Evolutionary conservation across 1,140 invertebrate genomes (phyloP), one percentile per base, ranked within the genome.

Genomic region (Saccostrea echinata): DNA sequence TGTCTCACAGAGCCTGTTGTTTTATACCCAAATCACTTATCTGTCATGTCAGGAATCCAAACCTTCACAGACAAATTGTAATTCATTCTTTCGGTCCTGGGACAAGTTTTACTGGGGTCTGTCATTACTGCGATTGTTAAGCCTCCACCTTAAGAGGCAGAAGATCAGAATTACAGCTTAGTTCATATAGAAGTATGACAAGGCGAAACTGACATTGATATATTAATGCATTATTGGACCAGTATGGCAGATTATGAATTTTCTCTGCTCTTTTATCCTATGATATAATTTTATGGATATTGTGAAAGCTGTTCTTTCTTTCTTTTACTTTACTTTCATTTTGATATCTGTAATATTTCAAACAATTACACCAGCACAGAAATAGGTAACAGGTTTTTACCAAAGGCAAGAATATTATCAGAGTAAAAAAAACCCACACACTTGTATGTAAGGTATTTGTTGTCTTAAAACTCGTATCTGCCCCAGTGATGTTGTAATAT

Each of bases 21-120:
- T 76, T 76, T 76, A 76, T 76, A 76, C 16, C 68, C 30, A 33
- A 33, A 76, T 76, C 68, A 76, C 68, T 76, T 76, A 76, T 76
- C 27, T 76, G 9, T 76, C 68, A 76, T 76, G 68, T 76, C 68
- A 76, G 11, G 68, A 33, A 24, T 33, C 68, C 68, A 27, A 76
- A 61, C 55, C 18, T 61, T 43, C 43, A 6, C 55, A 61, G 55
- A 61, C 55, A 61, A 27, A 76, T 30, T 27, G 13, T 33, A 33
- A 76, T 76, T 27, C 68, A 76, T 30, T 76, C 27, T 9, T 27
- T 18, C 8, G 11, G 30, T 27, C 68, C 68, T 16, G 27, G 27
- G 27, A 76, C 68, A 76, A 30, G 4, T 16, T 76, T 16, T 76
- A 76, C 27, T 61, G 55, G 55, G 55, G 55, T 21, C 55, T 6